Percentiles rank a stretch among this genome's conserved stretches.
phyloP scores from a whole-genome alignment of 2,888 invertebrate genomes.

The Sminthurinus aureus region DNA sequence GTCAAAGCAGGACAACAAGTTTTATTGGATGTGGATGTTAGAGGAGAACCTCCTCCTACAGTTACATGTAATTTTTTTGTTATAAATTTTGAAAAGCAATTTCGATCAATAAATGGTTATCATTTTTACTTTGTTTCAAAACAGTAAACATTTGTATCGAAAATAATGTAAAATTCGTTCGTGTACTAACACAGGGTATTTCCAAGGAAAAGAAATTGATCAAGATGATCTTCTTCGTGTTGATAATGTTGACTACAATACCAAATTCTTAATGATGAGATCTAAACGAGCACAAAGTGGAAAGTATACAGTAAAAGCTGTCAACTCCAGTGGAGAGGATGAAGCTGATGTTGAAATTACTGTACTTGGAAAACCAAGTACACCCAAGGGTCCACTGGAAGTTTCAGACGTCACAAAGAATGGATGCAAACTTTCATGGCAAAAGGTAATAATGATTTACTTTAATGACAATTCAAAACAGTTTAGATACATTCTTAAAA shows the following conservation, averaged over 20 bases:
- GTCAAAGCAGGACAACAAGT: slow-evolving; percentile 90
- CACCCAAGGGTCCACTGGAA: slow-evolving; percentile 64
- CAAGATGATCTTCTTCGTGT: slow-evolving; percentile 69
- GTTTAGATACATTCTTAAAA: too few relatives aligned
- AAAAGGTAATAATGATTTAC: slow-evolving; percentile 62
- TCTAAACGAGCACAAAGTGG: slow-evolving; percentile 83
- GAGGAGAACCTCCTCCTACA: slow-evolving; percentile 72
- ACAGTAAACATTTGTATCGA: too few relatives aligned
- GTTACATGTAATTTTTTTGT: too few relatives aligned
- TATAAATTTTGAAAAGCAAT: too few relatives aligned
- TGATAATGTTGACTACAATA: slow-evolving; percentile 87
- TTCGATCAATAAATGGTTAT: too few relatives aligned
- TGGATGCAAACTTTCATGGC: slow-evolving; percentile 90
- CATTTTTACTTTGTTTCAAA: too few relatives aligned
- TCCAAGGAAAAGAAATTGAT: slow-evolving; percentile 70
- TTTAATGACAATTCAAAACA: too few relatives aligned
- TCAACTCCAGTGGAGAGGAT: slow-evolving; percentile 93
- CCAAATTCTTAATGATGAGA: slow-evolving; percentile 85
- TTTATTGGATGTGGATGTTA: slow-evolving; percentile 84
- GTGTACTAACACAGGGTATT: slow-evolving; percentile 84
- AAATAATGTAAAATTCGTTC: too few relatives aligned
- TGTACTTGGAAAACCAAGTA: slow-evolving; percentile 68
- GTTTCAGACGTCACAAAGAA: slow-evolving; percentile 89
- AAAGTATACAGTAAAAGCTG: slow-evolving; percentile 86
- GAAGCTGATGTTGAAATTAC: slow-evolving; percentile 89